A percentile compares a stretch with the other conserved stretches of the same genome.
Conservation (phyloP, 1,140 invertebrate species). For the Papilio helenus region DNA sequence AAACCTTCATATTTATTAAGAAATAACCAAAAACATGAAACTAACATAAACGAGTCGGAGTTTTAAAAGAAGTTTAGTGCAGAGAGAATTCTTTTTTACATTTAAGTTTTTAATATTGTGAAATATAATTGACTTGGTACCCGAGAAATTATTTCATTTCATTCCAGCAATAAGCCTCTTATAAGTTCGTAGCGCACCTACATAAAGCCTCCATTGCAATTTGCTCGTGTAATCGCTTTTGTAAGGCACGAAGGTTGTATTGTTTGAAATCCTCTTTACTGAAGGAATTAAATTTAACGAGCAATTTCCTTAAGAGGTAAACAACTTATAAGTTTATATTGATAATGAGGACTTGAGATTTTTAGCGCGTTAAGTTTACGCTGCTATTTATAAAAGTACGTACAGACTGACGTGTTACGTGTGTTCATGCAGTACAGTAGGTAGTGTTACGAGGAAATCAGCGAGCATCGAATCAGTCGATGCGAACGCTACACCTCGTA, state of each 20-base stretch:
- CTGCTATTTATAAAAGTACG: background rate
- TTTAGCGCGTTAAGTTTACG: background rate
- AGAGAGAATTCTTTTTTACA: background rate
- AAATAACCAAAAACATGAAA: background rate
- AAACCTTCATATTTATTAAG: no score
- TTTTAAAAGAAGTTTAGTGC: background rate
- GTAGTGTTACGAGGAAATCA: no score
- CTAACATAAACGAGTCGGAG: background rate
- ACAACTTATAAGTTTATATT: background rate
- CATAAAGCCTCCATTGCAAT: slow-evolving; percentile 4
- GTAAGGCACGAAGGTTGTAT: slow-evolving; percentile 10
- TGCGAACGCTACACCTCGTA: no score
- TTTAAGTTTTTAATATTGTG: background rate
- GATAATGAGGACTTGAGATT: background rate
- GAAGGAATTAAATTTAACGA: slow-evolving; percentile 10
- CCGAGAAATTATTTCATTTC: background rate
- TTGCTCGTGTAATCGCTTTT: slow-evolving; percentile 25
- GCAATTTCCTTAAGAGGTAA: slow-evolving; percentile 20
- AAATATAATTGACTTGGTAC: background rate
- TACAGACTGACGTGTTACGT: background rate
- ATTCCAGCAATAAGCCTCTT: slow-evolving; percentile 14
- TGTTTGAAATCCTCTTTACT: slow-evolving; percentile 9
- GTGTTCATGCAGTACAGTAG: no score
- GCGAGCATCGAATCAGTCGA: no score
- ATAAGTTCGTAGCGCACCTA: background rate